phyloP scores from a whole-genome alignment of 2,797 vertebrate species.

The Betta splendens region DNA sequence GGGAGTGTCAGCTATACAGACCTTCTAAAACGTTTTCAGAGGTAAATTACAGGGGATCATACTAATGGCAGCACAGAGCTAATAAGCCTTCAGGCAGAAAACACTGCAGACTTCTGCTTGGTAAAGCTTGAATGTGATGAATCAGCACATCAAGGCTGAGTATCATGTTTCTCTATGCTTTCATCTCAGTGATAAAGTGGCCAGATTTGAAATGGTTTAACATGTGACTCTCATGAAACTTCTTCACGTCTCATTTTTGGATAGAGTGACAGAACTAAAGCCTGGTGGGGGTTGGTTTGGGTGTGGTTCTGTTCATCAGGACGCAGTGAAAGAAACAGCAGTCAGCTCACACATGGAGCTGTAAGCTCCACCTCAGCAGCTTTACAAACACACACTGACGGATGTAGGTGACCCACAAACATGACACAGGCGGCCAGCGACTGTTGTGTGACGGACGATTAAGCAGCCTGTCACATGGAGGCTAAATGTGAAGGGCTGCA shows the following conservation, averaged over 20 bases:
- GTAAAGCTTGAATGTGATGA: background rate
- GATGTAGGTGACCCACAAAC: constrained; percentile 56
- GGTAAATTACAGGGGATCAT: background rate
- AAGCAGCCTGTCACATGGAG: constrained; percentile 8
- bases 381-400: constrained; percentile 33
- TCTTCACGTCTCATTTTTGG: background rate
- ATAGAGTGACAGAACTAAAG: constrained; percentile 17
- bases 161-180: constrained; percentile 3
- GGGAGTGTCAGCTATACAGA: too few species aligned
- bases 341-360: constrained; percentile 6
- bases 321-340: constrained; percentile 41
- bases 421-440: constrained; percentile 30
- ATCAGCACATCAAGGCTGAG: background rate
- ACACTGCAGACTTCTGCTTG: background rate
- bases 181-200: constrained; percentile 10
- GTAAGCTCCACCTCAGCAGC: constrained; percentile 42
- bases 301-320: constrained; percentile 36
- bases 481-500: too few species aligned
- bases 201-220: constrained; percentile 33
- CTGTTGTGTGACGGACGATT: constrained; percentile 2
- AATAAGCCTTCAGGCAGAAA: background rate
- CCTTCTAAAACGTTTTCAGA: too few species aligned
- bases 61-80: background rate
- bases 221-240: constrained; percentile 22
- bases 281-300: background rate